Evolutionary conservation across 2,888 invertebrate species (phyloP).

Genomic region (Pollenia amentaria): DNA sequence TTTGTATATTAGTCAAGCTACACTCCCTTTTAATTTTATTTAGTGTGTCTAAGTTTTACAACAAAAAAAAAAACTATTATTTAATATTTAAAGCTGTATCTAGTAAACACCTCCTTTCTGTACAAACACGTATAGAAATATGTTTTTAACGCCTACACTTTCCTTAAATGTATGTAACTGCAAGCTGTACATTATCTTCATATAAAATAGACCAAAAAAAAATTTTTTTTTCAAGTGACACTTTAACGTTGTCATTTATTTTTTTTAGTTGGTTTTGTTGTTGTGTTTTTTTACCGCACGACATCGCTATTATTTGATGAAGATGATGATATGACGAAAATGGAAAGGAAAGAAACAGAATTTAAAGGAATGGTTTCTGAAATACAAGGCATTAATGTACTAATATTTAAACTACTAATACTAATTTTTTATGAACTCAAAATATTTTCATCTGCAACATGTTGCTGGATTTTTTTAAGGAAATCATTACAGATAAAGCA

Average conservation of each 20-base stretch:
- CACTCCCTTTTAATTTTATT: conserved; percentile 48
- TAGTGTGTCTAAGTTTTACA: conserved; percentile 1
- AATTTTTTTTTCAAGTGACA: conserved; percentile 38
- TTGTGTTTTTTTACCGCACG: conserved; percentile 33
- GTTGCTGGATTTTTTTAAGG: too few relatives aligned
- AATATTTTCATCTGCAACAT: too few relatives aligned
- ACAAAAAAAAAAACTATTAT: conserved; percentile 5
- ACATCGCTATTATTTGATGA: conserved; percentile 40
- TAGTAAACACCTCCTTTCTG: conserved; percentile 40
- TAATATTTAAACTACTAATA: too few relatives aligned
- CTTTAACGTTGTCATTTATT: conserved; percentile 50
- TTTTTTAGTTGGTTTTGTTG: conserved; percentile 20
- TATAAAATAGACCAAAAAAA: conserved; percentile 27
- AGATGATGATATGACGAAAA: conserved; percentile 25
- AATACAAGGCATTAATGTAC: too few relatives aligned
- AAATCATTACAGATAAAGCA: too few relatives aligned
- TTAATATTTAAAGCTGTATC: conserved; percentile 34
- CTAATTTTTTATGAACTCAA: too few relatives aligned
- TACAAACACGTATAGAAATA: conserved; percentile 11
- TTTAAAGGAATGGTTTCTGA: conserved; percentile 26
- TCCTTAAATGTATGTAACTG: conserved; percentile 10
- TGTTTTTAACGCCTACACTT: conserved; percentile 58
- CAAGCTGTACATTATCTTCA: conserved; percentile 30
- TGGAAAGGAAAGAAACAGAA: neutral
- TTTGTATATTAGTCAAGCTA: conserved; percentile 16